Evolutionary conservation across 2,888 invertebrate genomes (phyloP), one percentile per base, ranked within the genome.

Genomic region (Netelia inedita): DNA sequence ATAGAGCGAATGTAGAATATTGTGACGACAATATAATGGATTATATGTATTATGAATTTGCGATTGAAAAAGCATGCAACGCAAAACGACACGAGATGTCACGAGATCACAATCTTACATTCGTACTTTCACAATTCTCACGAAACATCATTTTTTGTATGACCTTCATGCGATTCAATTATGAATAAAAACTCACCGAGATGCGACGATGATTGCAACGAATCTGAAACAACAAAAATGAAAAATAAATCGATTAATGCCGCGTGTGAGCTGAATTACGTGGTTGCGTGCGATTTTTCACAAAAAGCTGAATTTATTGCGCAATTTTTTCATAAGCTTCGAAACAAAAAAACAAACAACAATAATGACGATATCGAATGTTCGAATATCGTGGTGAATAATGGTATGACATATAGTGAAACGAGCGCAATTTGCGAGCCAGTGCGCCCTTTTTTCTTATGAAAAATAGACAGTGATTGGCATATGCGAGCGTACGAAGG

Each of bases 121-220:
- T 43, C 46, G 11, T 23, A 57, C 16, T n/a, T 35, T 21, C 10
- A 43, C 41, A 23, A 14, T 21, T 65, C 23, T 63, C 46, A 16
- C 41, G 35, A 55, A 16, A 53, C 50, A 59, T 71, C 65, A 28
- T 57, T 11, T 14, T 69, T 71, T 14, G 19, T 23, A 14, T 46
- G 23, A 55, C 61, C 66, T 41, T 79, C 63, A 61, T 63, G 61
- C 68, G 66, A 73, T 74, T 46, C 28, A 85, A 74, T 79, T 69
- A 82, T 71, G 69, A 68, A 79, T 84, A 85, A 83, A 46, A 87
- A 93, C 93, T 93, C 90, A 93, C 93, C 93, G 86, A 93, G 91
- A 90, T 92, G 93, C 83, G 92, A 93, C 89, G 90, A 91, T 87
- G 91, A 92, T 91, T 93, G 92, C 88, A 90, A 91, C 85, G 93